Percentiles rank a stretch among this genome's conserved stretches.
Evolutionary conservation across 2,113 vertebrate genomes (phyloP).

Genomic region (Paracanthobrama guichenoti): DNA sequence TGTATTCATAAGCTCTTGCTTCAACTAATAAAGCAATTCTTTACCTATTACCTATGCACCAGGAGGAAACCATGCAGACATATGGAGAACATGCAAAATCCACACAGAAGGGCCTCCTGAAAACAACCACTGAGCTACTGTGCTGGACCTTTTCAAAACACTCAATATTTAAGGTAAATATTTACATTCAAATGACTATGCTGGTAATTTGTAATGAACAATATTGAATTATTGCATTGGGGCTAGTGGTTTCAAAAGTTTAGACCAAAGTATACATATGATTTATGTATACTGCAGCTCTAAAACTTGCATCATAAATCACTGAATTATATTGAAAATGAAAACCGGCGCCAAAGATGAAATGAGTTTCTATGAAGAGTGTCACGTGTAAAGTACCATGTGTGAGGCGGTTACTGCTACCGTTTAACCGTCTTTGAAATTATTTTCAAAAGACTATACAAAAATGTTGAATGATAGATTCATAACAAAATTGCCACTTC

Average conservation of each 20-base stretch:
- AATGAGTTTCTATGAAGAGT: background rate
- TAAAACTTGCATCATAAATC: background rate
- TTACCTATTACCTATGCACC: background rate
- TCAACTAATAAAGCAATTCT: background rate
- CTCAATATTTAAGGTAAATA: too few species aligned
- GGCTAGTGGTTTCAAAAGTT: too few species aligned
- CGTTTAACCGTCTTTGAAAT: background rate
- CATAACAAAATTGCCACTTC: slow-evolving; percentile 6
- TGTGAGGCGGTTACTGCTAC: background rate
- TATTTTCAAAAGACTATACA: background rate
- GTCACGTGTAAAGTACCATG: background rate
- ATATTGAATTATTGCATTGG: too few species aligned
- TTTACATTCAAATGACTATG: too few species aligned
- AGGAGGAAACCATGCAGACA: background rate
- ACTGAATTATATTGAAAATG: background rate
- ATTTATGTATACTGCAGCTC: background rate
- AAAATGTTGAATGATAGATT: background rate
- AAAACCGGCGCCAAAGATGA: background rate
- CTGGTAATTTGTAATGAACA: too few species aligned
- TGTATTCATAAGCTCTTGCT: background rate
- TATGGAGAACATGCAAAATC: background rate
- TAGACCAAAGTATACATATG: background rate
- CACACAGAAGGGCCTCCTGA: too few species aligned
- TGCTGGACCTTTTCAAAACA: too few species aligned
- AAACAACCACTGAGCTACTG: too few species aligned